Percentiles rank a stretch among this genome's conserved stretches.
These are phyloP conservation scores for Danio aesculapii DNA, from an alignment of 2,797 vertebrate genomes.

Conservation along the genomic window DNA sequence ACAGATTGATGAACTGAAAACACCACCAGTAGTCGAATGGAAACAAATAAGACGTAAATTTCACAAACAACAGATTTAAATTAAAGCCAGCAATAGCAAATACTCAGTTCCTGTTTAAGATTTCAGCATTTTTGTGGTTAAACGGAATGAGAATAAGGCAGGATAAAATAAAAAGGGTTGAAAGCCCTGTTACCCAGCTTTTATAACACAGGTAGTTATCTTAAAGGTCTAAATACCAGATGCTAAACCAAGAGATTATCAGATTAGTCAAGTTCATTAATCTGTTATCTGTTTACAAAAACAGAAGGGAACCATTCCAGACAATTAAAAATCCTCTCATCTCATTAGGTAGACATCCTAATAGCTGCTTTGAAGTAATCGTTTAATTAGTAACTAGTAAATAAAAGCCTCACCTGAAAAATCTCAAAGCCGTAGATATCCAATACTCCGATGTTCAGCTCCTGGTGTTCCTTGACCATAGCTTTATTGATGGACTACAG, in stretches of 20 bases:
- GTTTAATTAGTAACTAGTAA: neutral
- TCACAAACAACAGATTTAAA: neutral
- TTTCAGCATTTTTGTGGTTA: neutral
- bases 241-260: conserved; percentile 66
- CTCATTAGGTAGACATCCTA: conserved; percentile 62
- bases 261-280: conserved; percentile 66
- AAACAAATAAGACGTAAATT: conserved; percentile 27
- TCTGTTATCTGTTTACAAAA: conserved; percentile 65
- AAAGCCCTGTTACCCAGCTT: conserved; percentile 23
- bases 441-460: conserved; percentile 93
- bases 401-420: conserved; percentile 87
- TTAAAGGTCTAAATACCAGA: conserved; percentile 45
- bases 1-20: neutral
- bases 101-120: neutral
- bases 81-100: neutral
- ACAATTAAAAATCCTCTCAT: conserved; percentile 61
- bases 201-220: conserved; percentile 16
- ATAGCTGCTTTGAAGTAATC: neutral
- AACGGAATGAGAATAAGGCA: neutral
- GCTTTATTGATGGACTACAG: conserved; percentile 97
- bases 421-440: conserved; percentile 99
- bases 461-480: conserved; percentile 94
- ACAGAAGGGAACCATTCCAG: conserved; percentile 66
- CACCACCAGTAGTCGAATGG: neutral
- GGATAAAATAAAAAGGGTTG: conserved; percentile 18